Base-by-base conservation (phyloP, 2,113 vertebrate species). In the Gobius niger region DNA sequence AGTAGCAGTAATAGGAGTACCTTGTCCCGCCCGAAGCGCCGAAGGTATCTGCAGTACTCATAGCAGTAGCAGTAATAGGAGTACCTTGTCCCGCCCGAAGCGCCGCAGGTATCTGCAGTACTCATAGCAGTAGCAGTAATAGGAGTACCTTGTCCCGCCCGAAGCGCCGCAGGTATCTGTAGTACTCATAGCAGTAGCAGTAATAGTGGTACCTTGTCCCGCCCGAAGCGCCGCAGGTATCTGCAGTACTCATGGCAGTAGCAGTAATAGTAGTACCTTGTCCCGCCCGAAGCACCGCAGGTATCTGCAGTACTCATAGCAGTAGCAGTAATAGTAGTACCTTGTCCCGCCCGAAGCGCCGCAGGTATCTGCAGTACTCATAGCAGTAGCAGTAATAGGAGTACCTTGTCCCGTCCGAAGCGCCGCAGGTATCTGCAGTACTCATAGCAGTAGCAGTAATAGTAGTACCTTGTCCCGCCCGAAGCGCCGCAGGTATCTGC, bases 271-370 rank as follows among this genome's bases (percentile, higher is more conserved):
- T 47, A 19, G 61, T 41, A 98, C 96, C 94, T 96, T 98, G 83
- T 98, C 96, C 0, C 95, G 72, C 34, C 97, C 97, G 4, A 97
- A 98, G 72, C 96, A 93, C 4, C 97, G 81, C 63, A 98, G 92
- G 83, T 92, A 96, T 40, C 73, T 91, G 83, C 98, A 98, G 0
- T 18, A 52, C 7, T 16, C 16, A n/a, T 51, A 9, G 15, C 3
- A 18, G 53, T 40, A 56, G 34, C n/a, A n/a, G n/a, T n/a, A n/a
- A n/a, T 65, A n/a, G 63, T 47, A 40, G 61, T 41, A 98, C 96
- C 94, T 96, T 98, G 83, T 98, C 96, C 0, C 95, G 72, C 34
- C 97, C 97, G 4, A 97, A 98, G 72, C 96, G 93, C 4, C 97
- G 81, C 63, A 98, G 92, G 83, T 92, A 96, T 40, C 73, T 91